A percentile compares a stretch with the other conserved stretches of the same genome.
Evolutionary conservation across 2,888 invertebrate genomes (phyloP).

Genomic region (Noctua fimbriata): DNA sequence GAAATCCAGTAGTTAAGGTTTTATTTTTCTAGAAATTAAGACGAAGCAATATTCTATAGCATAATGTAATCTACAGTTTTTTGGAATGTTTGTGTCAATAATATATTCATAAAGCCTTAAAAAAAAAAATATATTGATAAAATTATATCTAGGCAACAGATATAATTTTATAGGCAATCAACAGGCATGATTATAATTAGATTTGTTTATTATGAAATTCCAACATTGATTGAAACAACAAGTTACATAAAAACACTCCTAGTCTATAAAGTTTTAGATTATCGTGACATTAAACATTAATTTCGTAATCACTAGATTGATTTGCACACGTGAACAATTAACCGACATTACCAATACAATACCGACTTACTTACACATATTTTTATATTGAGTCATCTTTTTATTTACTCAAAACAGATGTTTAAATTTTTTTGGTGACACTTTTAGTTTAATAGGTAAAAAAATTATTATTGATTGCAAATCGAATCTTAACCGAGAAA

Average conservation of each 20-base stretch:
- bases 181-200: background rate
- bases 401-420: background rate
- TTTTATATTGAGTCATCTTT: background rate
- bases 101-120: too few species aligned
- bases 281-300: background rate
- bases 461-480: background rate
- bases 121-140: background rate
- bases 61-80: background rate
- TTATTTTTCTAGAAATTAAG: background rate
- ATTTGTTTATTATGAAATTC: constrained; percentile 32
- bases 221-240: constrained; percentile 12
- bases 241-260: background rate
- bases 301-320: background rate
- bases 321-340: constrained; percentile 7
- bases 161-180: background rate
- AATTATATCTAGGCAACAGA: too few species aligned
- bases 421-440: background rate
- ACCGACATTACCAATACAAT: background rate
- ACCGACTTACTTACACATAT: background rate
- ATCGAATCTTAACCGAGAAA: background rate
- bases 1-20: background rate
- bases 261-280: background rate
- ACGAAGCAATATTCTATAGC: background rate
- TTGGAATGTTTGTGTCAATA: background rate
- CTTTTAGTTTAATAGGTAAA: background rate